These are phyloP conservation scores for Acyrthosiphon pisum DNA, from an alignment of 1,140 invertebrate genomes.

Conservation along the genomic window DNA sequence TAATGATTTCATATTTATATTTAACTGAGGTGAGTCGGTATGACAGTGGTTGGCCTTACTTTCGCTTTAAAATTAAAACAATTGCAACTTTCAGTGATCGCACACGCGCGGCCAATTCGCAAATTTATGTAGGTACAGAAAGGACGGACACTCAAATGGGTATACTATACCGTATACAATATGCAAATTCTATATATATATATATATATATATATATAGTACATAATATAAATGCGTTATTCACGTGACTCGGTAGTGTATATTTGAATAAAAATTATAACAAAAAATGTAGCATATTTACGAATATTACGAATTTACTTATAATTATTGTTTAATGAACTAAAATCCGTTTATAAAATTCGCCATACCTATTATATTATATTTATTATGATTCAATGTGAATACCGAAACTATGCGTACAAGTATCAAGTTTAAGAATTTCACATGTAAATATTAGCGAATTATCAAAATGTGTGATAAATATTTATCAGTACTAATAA, in stretches of 20 bases:
- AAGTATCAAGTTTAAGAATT: not conserved
- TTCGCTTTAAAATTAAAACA: conserved; percentile 30
- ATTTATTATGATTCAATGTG: not conserved
- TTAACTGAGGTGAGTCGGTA: not conserved
- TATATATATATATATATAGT: too few species aligned
- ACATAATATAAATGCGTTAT: not conserved
- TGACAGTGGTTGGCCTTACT: not conserved
- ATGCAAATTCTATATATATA: not conserved
- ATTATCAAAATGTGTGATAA: not conserved
- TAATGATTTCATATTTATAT: not conserved
- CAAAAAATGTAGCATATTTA: not conserved
- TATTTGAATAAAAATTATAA: not conserved
- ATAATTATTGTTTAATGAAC: not conserved
- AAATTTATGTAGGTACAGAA: not conserved
- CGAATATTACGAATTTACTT: not conserved
- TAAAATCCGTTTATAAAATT: not conserved
- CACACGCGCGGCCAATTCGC: not conserved
- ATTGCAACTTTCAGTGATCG: not conserved
- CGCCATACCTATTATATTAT: not conserved
- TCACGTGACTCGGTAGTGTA: not conserved
- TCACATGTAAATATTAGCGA: not conserved
- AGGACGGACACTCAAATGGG: not conserved
- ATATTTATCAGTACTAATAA: too few species aligned
- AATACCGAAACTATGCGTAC: not conserved
- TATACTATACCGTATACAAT: not conserved